Conservation (phyloP, 2,888 invertebrate species). For the Poecilobothrus nobilitatus region DNA sequence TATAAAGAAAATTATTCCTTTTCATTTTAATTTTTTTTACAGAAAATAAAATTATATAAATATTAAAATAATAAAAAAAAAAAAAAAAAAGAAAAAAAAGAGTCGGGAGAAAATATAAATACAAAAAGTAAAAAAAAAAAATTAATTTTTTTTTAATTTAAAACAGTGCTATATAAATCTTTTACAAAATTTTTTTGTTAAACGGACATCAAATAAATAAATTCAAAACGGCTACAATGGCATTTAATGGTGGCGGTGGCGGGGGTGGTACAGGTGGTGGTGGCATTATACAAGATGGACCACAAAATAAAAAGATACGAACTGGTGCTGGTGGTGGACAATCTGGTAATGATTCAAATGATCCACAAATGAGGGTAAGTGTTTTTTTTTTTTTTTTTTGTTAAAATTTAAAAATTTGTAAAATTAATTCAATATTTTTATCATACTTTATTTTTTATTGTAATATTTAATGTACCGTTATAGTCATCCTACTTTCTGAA, state of each 20-base stretch:
- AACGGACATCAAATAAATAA: neutral
- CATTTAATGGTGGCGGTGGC: constrained; percentile 29
- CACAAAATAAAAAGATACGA: constrained; percentile 43
- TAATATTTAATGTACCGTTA: too few relatives aligned
- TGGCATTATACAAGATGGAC: constrained; percentile 39
- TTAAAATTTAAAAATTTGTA: too few relatives aligned
- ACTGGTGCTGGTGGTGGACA: constrained; percentile 42
- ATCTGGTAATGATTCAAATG: constrained; percentile 28
- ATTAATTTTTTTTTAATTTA: too few relatives aligned
- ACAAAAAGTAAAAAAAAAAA: neutral
- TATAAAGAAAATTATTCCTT: too few relatives aligned
- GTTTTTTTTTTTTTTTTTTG: too few relatives aligned
- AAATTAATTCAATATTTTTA: too few relatives aligned
- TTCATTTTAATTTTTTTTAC: too few relatives aligned
- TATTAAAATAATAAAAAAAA: neutral
- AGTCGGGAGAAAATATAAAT: neutral
- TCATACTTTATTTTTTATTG: too few relatives aligned
- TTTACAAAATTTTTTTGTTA: constrained; percentile 1
- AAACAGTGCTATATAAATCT: neutral
- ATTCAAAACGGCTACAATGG: constrained; percentile 40
- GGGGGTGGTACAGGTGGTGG: constrained; percentile 29
- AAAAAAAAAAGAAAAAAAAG: neutral
- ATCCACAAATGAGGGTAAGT: constrained; percentile 9
- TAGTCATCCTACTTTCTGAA: too few relatives aligned
- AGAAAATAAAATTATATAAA: neutral